Evolutionary conservation across 2,888 invertebrate genomes (phyloP), one percentile per base, ranked within the genome.

Genomic region (Artemia sinica): DNA sequence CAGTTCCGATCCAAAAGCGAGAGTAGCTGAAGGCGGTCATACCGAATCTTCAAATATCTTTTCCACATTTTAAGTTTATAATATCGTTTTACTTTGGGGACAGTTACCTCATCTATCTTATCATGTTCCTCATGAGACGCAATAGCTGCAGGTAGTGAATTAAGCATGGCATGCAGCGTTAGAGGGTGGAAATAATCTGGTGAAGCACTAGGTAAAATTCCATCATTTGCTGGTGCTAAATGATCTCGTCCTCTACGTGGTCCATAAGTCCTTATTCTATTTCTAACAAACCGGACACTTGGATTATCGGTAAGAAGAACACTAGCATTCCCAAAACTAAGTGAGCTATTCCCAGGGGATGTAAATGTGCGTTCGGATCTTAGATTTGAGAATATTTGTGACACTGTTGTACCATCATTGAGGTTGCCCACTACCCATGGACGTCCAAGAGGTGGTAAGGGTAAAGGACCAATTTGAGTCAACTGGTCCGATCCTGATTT

Each of bases 1-100:
- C 91, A 80, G 79, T 95, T 96, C 69, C 93, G 84, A 79, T 98
- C 98, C 73, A 98, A 86, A 14, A 97, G 81, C 1, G 96, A 92
- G 77, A 95, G 82, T 66, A 98, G 80, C 73, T 92, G 89, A 68
- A 98, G 81, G 66, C 98, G 84, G 78, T 98, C 96, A 82, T 96
- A 89, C 68, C 88, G 85, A 51, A 97, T 85, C 82, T 91, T 93
- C 0, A 91, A 77, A 74, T 50, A 69, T 28, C 75, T 76, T 67
- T 85, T 85, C n/a, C 83, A 81, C 58, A 88, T 75, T 77, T 85
- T 85, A 75, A 88, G 85, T 75, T 86, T 87, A 78, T 91, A 89
- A 77, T 88, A 90, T 75, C 82, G 82, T 70, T 78, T 58, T 58
- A n/a, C 14, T 58, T 58, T 58, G 63, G 63, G 63, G 14, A 28